These are phyloP conservation scores for Spilarctia lutea DNA, from an alignment of 2,888 invertebrate species.

Conservation along the genomic window DNA sequence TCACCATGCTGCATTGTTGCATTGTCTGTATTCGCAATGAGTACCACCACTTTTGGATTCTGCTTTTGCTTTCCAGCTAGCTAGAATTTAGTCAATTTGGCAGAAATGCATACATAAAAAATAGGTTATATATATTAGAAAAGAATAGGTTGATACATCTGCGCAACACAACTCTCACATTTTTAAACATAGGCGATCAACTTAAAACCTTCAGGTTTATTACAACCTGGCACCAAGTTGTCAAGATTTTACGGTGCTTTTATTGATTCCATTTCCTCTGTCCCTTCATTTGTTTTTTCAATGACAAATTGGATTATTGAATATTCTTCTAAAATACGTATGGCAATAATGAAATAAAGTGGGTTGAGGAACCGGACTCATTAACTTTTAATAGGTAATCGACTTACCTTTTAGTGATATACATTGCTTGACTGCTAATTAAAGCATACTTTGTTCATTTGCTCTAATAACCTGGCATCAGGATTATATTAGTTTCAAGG, in stretches of 20 bases:
- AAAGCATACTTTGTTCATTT: background rate
- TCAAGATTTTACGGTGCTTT: conserved; percentile 13
- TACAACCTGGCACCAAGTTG: background rate
- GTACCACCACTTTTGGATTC: too few species aligned
- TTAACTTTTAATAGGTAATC: background rate
- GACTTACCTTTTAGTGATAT: background rate
- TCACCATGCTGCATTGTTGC: too few species aligned
- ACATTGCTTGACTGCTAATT: background rate
- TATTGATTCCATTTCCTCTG: conserved; percentile 17
- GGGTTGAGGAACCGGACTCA: too few species aligned
- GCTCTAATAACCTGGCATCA: background rate
- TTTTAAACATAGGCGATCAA: conserved; percentile 1
- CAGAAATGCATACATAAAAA: too few species aligned
- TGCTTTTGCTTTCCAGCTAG: too few species aligned
- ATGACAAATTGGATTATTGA: background rate
- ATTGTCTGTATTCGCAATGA: too few species aligned
- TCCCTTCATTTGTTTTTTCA: conserved; percentile 6
- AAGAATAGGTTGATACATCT: background rate
- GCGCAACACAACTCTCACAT: background rate
- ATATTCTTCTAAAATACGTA: background rate
- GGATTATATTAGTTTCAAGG: background rate
- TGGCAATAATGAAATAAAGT: background rate
- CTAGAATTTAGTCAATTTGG: too few species aligned
- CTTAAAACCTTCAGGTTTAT: conserved; percentile 7
- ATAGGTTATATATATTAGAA: too few species aligned